Base-by-base conservation (phyloP, 2,113 vertebrate genomes). In the Dunckerocampus dactyliophorus region DNA sequence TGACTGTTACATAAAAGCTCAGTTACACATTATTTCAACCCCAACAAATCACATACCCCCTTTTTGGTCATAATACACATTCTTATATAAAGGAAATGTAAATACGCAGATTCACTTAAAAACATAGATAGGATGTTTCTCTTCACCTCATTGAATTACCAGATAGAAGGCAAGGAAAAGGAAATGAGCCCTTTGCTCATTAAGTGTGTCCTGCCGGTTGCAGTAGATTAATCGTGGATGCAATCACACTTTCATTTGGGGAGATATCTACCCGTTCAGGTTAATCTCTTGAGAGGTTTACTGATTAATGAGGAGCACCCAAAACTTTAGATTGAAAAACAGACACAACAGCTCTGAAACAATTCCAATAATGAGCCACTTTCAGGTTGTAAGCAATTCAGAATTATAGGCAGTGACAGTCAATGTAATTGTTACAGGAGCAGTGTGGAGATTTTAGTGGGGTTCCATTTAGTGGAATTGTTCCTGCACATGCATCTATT, bases 151-250 rank as follows among this genome's bases (percentile, higher is more conserved):
- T 31, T 70, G 65, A 54, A 59, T 71, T 72, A 75, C 62, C 22
- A 46, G 62, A 72, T 49, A 1, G 62, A 67, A 48, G 63, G 55
- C 31, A 63, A 37, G 47, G 45, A 69, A 59, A 62, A 65, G 51
- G n/a, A 77, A 77, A 75, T 72, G 62, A 82, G 57, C 61, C 42
- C 16, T 37, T 67, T 51, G 77, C 61, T 76, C 63, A 79, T 79
- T 81, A 77, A 58, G 59, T 10, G 53, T 53, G 67, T 74, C 58
- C 22, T 67, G 52, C 71, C 75, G 62, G 64, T 66, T 72, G 54
- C 71, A 74, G 58, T 39, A 69, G 68, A 80, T 74, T 67, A 75
- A 68, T 39, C 74, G 55, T 39, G 65, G 76, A 76, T 19, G 49
- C 77, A 74, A 77, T 82, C 56, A 59, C 15, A 20, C 48, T 82